These are phyloP conservation scores for Lepidurus packardi DNA, from an alignment of 1,140 invertebrate genomes.

Conservation along the genomic window DNA sequence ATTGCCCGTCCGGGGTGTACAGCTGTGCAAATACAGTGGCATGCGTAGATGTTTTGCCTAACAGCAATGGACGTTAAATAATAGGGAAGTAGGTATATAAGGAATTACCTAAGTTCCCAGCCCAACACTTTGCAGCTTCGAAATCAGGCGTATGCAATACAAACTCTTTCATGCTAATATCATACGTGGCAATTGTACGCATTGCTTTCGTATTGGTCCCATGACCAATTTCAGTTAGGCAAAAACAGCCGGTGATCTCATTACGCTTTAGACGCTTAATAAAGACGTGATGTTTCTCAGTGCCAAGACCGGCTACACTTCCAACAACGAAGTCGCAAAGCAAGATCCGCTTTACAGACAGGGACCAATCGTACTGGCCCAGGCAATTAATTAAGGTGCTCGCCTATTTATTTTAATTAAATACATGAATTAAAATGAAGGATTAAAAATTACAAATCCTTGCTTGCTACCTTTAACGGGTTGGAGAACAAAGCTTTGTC, in stretches of 20 bases:
- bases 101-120: conserved; percentile 71
- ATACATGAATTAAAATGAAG: neutral
- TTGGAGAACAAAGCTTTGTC: conserved; percentile 52
- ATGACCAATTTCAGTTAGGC: conserved; percentile 86
- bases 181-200: conserved; percentile 82
- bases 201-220: conserved; percentile 89
- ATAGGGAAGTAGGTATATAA: neutral
- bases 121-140: conserved; percentile 92
- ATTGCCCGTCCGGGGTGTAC: conserved; percentile 67
- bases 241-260: conserved; percentile 67
- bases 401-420: conserved; percentile 27
- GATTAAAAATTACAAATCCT: neutral
- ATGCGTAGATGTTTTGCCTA: conserved; percentile 77
- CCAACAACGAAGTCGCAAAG: conserved; percentile 54
- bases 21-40: conserved; percentile 84
- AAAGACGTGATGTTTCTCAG: conserved; percentile 55
- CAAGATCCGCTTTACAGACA: conserved; percentile 57
- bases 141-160: conserved; percentile 86
- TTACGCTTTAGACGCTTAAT: conserved; percentile 53
- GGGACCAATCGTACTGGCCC: conserved; percentile 64
- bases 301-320: conserved; percentile 52
- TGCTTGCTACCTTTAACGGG: conserved; percentile 42
- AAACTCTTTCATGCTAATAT: conserved; percentile 69
- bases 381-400: conserved; percentile 47
- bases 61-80: conserved; percentile 6